phyloP scores from a whole-genome alignment of 1,140 invertebrate genomes.

The Procambarus virginalis region DNA sequence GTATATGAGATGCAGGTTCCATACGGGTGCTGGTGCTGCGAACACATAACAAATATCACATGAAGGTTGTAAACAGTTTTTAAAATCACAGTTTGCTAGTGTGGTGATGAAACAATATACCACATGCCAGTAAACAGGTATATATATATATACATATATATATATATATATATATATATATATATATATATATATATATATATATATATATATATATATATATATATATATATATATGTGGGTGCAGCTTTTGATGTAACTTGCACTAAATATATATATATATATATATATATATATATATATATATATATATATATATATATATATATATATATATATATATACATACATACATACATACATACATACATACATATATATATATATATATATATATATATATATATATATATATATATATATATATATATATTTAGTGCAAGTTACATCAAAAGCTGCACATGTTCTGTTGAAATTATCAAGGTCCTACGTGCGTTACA shows the following conservation, averaged over 20 bases:
- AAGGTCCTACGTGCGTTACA: too few relatives aligned
- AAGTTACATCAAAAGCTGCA: too few relatives aligned
- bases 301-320: not conserved
- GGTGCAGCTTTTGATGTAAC: not conserved
- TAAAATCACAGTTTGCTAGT: too few relatives aligned
- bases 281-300: not conserved
- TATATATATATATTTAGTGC: not conserved
- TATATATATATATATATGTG: not conserved
- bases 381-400: too few relatives aligned
- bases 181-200: slow-evolving; percentile 5
- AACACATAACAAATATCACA: too few relatives aligned
- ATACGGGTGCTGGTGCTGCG: too few relatives aligned
- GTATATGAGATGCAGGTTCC: too few relatives aligned
- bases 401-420: not conserved
- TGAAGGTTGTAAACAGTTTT: too few relatives aligned
- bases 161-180: slow-evolving; percentile 5
- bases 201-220: slow-evolving; percentile 5
- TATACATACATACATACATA: not conserved
- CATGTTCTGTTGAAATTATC: too few relatives aligned
- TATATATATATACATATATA: too few relatives aligned
- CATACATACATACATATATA: not conserved
- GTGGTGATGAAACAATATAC: too few relatives aligned
- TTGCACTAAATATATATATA: not conserved
- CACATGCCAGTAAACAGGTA: not conserved
- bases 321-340: slow-evolving; percentile 5